A percentile compares a stretch with the other conserved stretches of the same genome.
Evolutionary conservation across 2,888 invertebrate genomes (phyloP).

Genomic region (Cryptophagus acutangulus): DNA sequence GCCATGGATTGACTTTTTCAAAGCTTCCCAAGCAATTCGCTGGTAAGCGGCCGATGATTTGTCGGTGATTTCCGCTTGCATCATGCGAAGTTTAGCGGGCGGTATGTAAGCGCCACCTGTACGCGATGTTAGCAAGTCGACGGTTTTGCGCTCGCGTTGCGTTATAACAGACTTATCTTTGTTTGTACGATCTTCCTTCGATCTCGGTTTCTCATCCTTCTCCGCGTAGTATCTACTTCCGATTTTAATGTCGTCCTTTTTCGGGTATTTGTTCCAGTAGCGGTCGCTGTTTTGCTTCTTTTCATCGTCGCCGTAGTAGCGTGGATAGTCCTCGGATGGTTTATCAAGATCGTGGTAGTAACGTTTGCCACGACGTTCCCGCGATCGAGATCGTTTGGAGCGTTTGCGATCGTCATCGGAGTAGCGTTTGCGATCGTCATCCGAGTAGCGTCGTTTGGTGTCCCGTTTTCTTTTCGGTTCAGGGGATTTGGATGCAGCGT

Average conservation of each 20-base stretch:
- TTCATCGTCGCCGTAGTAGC: conserved; percentile 43
- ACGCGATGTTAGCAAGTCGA: conserved; percentile 71
- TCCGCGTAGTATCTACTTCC: conserved; percentile 39
- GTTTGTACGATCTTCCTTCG: conserved; percentile 24
- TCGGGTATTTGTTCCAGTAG: conserved; percentile 47
- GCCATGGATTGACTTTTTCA: conserved; percentile 98
- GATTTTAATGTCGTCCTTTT: conserved; percentile 38
- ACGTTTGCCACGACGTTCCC: background rate
- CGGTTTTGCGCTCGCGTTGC: conserved; percentile 48
- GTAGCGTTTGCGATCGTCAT: too few relatives aligned
- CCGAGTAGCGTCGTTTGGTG: background rate
- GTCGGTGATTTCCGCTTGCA: conserved; percentile 95
- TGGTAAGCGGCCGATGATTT: conserved; percentile 94
- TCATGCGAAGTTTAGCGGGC: conserved; percentile 88
- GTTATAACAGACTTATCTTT: conserved; percentile 38
- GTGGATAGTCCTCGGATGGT: conserved; percentile 21
- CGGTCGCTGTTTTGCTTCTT: conserved; percentile 38
- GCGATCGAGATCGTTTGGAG: background rate
- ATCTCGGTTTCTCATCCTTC: conserved; percentile 14
- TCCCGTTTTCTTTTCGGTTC: background rate
- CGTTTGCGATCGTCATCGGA: background rate
- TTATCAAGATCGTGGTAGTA: background rate
- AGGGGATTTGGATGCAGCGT: too few relatives aligned
- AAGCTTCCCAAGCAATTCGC: conserved; percentile 95
- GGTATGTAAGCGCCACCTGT: conserved; percentile 98